A percentile compares a stretch with the other conserved stretches of the same genome.
Evolutionary conservation across 2,888 invertebrate genomes (phyloP).

Genomic region (Pilophorus perplexus): DNA sequence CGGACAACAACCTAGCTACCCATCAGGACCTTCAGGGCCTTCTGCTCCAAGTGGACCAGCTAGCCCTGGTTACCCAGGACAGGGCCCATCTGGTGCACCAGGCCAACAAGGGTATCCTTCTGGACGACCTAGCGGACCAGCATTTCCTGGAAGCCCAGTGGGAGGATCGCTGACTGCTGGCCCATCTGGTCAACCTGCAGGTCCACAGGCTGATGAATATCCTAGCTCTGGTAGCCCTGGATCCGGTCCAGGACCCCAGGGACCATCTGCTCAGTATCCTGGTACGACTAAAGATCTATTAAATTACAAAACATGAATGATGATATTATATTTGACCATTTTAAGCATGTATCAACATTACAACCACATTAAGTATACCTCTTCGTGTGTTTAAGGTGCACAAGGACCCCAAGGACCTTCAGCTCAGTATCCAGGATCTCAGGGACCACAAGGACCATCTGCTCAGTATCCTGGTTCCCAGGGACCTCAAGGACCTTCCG

Average conservation of each 20-base stretch:
- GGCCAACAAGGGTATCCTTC: conserved; percentile 40
- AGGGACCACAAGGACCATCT: conserved; percentile 37
- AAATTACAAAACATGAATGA: no score
- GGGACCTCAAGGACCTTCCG: conserved; percentile 29
- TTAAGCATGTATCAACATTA: no score
- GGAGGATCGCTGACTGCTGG: conserved; percentile 2
- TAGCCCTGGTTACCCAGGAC: conserved; percentile 26
- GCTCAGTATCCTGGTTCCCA: conserved; percentile 35
- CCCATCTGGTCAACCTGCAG: conserved; percentile 28
- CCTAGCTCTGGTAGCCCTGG: conserved; percentile 19
- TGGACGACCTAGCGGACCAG: conserved; percentile 41
- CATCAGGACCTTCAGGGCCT: conserved; percentile 44
- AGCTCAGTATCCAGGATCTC: conserved; percentile 35
- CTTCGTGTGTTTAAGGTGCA: conserved; percentile 49
- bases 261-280: conserved; percentile 51
- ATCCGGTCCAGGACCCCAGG: conserved; percentile 39
- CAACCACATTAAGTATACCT: conserved; percentile 42
- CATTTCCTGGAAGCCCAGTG: conserved; percentile 40
- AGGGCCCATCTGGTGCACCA: conserved; percentile 29
- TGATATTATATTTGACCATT: no score
- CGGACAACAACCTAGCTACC: conserved; percentile 18
- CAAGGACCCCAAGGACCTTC: conserved; percentile 45
- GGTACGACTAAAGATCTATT: conserved; percentile 45
- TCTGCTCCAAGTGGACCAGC: conserved; percentile 49
- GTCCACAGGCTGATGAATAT: conserved; percentile 9